Percentiles rank a stretch among this genome's conserved stretches.
These are phyloP conservation scores for Meiosimyza platycephala DNA, from an alignment of 2,888 invertebrate species.

Conservation along the genomic window DNA sequence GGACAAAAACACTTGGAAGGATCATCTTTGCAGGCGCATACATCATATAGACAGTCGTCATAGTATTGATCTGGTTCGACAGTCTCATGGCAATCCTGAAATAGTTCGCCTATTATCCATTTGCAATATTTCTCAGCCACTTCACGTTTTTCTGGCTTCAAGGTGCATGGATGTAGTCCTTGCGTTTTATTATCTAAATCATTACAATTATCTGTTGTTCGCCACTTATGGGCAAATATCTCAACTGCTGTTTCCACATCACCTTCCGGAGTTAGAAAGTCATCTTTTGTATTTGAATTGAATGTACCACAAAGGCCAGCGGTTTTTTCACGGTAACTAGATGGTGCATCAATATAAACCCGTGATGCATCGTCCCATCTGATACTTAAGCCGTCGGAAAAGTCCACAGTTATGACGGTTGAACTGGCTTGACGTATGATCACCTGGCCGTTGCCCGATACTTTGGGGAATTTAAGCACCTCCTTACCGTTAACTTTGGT, in stretches of 20 bases:
- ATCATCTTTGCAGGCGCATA: constrained; percentile 81
- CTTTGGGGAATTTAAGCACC: constrained; percentile 73
- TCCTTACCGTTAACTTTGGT: constrained; percentile 79
- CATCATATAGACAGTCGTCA: constrained; percentile 86
- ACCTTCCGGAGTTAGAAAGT: constrained; percentile 87
- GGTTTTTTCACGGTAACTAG: constrained; percentile 76
- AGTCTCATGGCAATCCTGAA: constrained; percentile 81
- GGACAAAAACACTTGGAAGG: constrained; percentile 55
- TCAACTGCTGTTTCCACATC: constrained; percentile 83
- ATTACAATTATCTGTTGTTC: constrained; percentile 81
- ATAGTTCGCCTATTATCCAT: constrained; percentile 62
- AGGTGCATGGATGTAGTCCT: constrained; percentile 79
- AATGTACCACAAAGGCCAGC: constrained; percentile 93
- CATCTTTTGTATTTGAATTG: constrained; percentile 87
- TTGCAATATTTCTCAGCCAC: constrained; percentile 78
- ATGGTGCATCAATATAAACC: constrained; percentile 84
- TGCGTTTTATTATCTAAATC: constrained; percentile 48
- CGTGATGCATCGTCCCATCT: constrained; percentile 92
- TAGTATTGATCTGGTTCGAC: constrained; percentile 85
- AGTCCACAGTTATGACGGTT: constrained; percentile 73
- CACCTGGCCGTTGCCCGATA: constrained; percentile 69
- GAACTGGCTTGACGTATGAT: constrained; percentile 82
- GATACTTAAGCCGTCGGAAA: constrained; percentile 80
- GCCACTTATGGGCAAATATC: constrained; percentile 93
- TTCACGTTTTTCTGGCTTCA: constrained; percentile 77